Percentiles rank a stretch among this genome's conserved stretches.
phyloP scores from a whole-genome alignment of 2,888 invertebrate species.

The Rhagonycha fulva region DNA sequence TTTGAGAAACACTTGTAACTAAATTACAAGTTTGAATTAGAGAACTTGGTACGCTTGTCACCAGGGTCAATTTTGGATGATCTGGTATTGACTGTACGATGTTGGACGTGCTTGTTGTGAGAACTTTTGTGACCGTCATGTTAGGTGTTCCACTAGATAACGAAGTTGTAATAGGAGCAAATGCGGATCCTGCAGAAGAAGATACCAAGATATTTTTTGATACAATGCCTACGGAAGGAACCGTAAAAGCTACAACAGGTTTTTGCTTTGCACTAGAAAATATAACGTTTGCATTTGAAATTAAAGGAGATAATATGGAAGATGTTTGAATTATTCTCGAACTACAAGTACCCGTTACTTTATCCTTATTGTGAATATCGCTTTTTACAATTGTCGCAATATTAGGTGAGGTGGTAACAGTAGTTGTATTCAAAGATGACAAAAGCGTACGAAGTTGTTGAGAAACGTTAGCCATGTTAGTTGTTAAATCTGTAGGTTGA shows the following conservation, averaged over 20 bases:
- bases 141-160: slow-evolving; percentile 5
- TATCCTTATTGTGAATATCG: slow-evolving; percentile 42
- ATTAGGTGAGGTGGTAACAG: slow-evolving; percentile 58
- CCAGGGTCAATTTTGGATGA: slow-evolving; percentile 45
- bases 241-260: slow-evolving; percentile 14
- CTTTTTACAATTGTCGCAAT: slow-evolving; percentile 55
- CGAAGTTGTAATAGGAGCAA: slow-evolving; percentile 5
- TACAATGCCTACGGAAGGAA: slow-evolving; percentile 17
- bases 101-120: slow-evolving; percentile 34
- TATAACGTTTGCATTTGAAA: background rate
- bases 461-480: slow-evolving; percentile 72
- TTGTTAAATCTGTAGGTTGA: slow-evolving; percentile 72
- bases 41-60: slow-evolving; percentile 40
- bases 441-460: slow-evolving; percentile 70
- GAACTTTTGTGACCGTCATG: slow-evolving; percentile 36
- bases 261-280: slow-evolving; percentile 3
- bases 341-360: slow-evolving; percentile 40
- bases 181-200: slow-evolving; percentile 16
- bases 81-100: slow-evolving; percentile 47
- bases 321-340: slow-evolving; percentile 46
- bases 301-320: slow-evolving; percentile 36
- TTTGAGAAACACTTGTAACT: slow-evolving; percentile 15
- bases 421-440: slow-evolving; percentile 67
- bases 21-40: slow-evolving; percentile 32
- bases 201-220: slow-evolving; percentile 19